Evolutionary conservation across 2,113 vertebrate genomes (phyloP), one percentile per base, ranked within the genome.

Genomic region (Carettochelys insculpta): DNA sequence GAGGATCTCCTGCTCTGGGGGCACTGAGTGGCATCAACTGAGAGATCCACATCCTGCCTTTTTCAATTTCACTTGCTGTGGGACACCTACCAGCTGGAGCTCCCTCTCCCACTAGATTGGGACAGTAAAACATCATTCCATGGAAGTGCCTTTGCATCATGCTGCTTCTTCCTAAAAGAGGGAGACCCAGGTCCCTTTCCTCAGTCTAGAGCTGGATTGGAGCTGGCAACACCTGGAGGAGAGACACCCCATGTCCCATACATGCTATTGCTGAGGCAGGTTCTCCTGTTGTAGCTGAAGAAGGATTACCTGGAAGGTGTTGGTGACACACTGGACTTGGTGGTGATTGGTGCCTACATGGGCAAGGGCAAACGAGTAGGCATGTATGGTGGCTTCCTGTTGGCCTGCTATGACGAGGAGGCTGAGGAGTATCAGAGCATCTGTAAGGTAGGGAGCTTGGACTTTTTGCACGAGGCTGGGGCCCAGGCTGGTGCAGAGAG

Each of bases 251-350:
- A 5, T 41, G n/a, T 85, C 29, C 41, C 43, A n/a, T 27, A 58
- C 9, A 56, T 56, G 10, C 41, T 34, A 11, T 81, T 53, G 38
- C 16, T 79, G 34, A 56, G 8, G 53, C 3, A 73, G 24, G 27
- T 31, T 45, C n/a, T 11, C 29, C 4, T 29, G 24, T 34, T 53
- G 7, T 94, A 99, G 99, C 88, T 99, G 89, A 99, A 99, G 96
- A 99, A 99, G 95, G 99, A 99, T 91, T 99, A 99, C 92, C 97
- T 99, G 78, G 98, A 99, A 0, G 98, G 98, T 0, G 97, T 99
- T 20, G 98, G 99, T 0, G 99, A 99, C 96, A 99, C 99, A 0
- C 85, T 99, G 90, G 99, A 99, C 96, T 98, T 99, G 43, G 98
- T 98, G 82, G 99, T 99, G 89, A 98, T 99, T 3, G 99, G 99